Percentiles rank a stretch among this genome's conserved stretches.
Conservation (phyloP, 2,797 vertebrate species). For the Benthosema pterotum region DNA sequence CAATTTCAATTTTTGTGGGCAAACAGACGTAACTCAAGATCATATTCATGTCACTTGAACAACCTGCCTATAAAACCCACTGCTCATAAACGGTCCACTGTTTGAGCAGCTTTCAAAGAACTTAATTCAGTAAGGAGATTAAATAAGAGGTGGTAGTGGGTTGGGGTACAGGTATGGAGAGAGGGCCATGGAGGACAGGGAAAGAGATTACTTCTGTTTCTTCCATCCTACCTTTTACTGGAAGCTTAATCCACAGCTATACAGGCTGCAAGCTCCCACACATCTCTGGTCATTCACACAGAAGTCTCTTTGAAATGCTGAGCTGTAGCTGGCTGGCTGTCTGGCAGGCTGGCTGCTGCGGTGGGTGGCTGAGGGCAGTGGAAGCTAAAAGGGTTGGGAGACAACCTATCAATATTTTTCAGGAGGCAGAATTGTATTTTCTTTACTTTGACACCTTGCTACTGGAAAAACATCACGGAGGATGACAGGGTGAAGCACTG, state of each 20-base stretch:
- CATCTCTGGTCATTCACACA: slow-evolving; percentile 65
- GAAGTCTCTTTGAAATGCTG: slow-evolving; percentile 63
- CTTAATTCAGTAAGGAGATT: slow-evolving; percentile 77
- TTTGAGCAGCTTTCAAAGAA: slow-evolving; percentile 69
- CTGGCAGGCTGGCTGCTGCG: no score
- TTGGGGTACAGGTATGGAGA: slow-evolving; percentile 66
- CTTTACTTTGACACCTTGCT: slow-evolving; percentile 43
- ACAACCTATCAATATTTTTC: slow-evolving; percentile 49
- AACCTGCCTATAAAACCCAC: slow-evolving; percentile 54
- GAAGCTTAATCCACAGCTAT: slow-evolving; percentile 76
- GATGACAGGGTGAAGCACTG: background rate
- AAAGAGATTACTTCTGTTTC: slow-evolving; percentile 78
- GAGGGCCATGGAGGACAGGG: slow-evolving; percentile 59
- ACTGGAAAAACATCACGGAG: background rate
- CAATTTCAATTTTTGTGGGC: slow-evolving; percentile 23
- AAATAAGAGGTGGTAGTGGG: slow-evolving; percentile 40
- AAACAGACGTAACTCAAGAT: slow-evolving; percentile 45
- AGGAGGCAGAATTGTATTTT: slow-evolving; percentile 57
- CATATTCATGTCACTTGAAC: slow-evolving; percentile 62
- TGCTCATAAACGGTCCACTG: slow-evolving; percentile 59
- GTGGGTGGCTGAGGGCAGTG: no score
- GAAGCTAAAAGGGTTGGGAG: slow-evolving; percentile 34
- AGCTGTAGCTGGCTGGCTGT: slow-evolving; percentile 37
- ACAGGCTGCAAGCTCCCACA: slow-evolving; percentile 67
- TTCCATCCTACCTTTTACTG: slow-evolving; percentile 74